These are phyloP conservation scores for Blastobasis adustella DNA, from an alignment of 2,888 invertebrate genomes.

Conservation along the genomic window DNA sequence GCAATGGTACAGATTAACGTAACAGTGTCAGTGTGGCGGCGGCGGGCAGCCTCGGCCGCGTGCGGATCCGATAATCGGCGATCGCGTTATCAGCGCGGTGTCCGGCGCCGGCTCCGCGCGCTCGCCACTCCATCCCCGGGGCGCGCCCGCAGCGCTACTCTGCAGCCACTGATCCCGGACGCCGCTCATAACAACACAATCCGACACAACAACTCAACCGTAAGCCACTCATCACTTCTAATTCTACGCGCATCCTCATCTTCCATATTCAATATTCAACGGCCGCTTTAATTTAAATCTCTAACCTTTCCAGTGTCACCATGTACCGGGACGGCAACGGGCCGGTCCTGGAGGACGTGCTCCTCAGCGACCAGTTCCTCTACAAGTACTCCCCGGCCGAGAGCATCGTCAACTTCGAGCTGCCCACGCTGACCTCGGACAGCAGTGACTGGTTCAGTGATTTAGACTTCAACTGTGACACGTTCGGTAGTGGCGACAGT, in stretches of 20 bases:
- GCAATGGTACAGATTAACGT: too few relatives aligned
- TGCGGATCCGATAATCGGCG: slow-evolving; percentile 48
- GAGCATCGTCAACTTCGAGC: slow-evolving; percentile 62
- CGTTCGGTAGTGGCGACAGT: slow-evolving; percentile 48
- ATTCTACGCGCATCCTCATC: neutral
- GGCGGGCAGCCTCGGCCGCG: slow-evolving; percentile 1
- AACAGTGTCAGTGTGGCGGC: slow-evolving; percentile 1
- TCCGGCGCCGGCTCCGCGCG: slow-evolving; percentile 44
- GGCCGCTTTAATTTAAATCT: neutral
- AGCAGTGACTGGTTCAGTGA: slow-evolving; percentile 52
- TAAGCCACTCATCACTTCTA: slow-evolving; percentile 4
- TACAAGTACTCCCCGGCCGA: slow-evolving; percentile 64
- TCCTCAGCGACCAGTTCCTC: slow-evolving; percentile 52
- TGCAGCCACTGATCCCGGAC: slow-evolving; percentile 33
- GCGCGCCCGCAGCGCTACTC: slow-evolving; percentile 31
- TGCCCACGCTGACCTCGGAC: slow-evolving; percentile 44
- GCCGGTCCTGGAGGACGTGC: slow-evolving; percentile 45
- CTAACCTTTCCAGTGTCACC: slow-evolving; percentile 34
- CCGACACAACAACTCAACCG: neutral
- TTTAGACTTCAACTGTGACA: slow-evolving; percentile 54
- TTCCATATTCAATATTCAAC: slow-evolving; percentile 2
- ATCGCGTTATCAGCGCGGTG: slow-evolving; percentile 57
- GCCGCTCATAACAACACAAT: too few relatives aligned
- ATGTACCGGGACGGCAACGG: slow-evolving; percentile 54
- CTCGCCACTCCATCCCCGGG: slow-evolving; percentile 23